Percentiles rank a stretch among this genome's conserved stretches.
Evolutionary conservation across 1,140 invertebrate species (phyloP).

Genomic region (Lamellibrachia luymesi): DNA sequence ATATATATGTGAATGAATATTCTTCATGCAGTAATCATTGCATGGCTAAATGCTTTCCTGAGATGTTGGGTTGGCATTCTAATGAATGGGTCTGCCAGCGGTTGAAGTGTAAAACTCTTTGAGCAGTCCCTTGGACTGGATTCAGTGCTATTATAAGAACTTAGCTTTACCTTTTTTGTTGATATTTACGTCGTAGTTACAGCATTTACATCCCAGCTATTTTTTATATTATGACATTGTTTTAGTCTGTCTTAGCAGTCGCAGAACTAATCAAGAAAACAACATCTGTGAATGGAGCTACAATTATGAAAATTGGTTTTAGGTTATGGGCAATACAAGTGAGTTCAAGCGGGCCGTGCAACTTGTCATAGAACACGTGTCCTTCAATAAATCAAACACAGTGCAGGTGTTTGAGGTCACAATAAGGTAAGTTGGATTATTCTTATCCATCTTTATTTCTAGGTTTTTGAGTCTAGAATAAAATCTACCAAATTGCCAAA

Average conservation of each 20-base stretch:
- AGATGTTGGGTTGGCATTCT: too few relatives aligned
- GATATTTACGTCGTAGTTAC: too few relatives aligned
- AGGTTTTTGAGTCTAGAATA: too few relatives aligned
- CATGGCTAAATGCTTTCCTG: too few relatives aligned
- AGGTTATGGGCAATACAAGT: slow-evolving; percentile 60
- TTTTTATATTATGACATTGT: background rate
- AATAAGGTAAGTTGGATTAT: slow-evolving; percentile 60
- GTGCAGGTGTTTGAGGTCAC: slow-evolving; percentile 74
- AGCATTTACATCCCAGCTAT: background rate
- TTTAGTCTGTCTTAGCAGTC: background rate
- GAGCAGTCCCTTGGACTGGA: too few relatives aligned
- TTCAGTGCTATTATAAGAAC: too few relatives aligned
- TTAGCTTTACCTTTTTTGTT: too few relatives aligned
- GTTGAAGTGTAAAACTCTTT: too few relatives aligned
- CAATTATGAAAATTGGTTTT: slow-evolving; percentile 28
- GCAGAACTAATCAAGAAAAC: background rate
- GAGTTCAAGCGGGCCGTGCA: slow-evolving; percentile 68
- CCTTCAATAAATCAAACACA: slow-evolving; percentile 67
- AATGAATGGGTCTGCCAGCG: too few relatives aligned
- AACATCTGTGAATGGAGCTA: background rate
- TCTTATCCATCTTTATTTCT: background rate
- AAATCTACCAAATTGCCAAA: background rate
- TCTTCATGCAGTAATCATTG: too few relatives aligned
- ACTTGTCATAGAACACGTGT: slow-evolving; percentile 65
- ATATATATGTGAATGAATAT: too few relatives aligned